Base-by-base conservation (phyloP, 2,888 invertebrate genomes). In the Ectobius pallidus region DNA sequence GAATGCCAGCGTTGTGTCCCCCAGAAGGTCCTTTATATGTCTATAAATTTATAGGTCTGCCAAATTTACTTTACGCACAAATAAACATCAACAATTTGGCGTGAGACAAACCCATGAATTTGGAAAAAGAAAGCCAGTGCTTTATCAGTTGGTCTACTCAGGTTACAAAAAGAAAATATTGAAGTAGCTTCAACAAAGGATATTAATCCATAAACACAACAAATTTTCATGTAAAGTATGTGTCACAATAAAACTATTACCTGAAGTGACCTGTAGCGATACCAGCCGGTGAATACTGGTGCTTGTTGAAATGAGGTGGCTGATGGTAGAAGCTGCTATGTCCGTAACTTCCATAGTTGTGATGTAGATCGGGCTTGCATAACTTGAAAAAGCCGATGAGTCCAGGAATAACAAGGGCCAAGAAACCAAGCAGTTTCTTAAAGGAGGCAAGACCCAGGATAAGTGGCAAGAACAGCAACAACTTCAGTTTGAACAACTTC, bases 351-450 rank as follows among this genome's bases (percentile, higher is more conserved):
- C 86, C 85, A 76, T 83, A 84, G 0, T 87, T 87, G 1, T 89
- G 89, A 2, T 87, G 86, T 14, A 88, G 80, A 77, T 89, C 86
- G 0, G 93, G 93, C 78, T 92, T 92, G 85, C 93, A 94, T 78
- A 94, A 86, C 81, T 93, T 93, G 82, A 94, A 93, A 85, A 93
- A 94, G 34, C 92, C 94, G 79, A 94, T 93, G 0, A 93, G 84
- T 76, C 94, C 92, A 70, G 94, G 94, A 75, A 94, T 85, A 46
- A 93, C 87, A 34, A 94, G 88, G 14, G 93, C 93, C 80, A 93
- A 85, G 82, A 94, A 90, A 55, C 92, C 92, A 0, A 94, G 86
- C 82, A 94, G 87, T 80, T 94, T 94, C 84, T 94, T 94, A 80
- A 94, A 92, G 67, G 94, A 94, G 32, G 91, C 94, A 76, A 94